These are phyloP conservation scores for Aspidoscelis tigris DNA, from an alignment of 2,113 vertebrate species.

Conservation along the genomic window DNA sequence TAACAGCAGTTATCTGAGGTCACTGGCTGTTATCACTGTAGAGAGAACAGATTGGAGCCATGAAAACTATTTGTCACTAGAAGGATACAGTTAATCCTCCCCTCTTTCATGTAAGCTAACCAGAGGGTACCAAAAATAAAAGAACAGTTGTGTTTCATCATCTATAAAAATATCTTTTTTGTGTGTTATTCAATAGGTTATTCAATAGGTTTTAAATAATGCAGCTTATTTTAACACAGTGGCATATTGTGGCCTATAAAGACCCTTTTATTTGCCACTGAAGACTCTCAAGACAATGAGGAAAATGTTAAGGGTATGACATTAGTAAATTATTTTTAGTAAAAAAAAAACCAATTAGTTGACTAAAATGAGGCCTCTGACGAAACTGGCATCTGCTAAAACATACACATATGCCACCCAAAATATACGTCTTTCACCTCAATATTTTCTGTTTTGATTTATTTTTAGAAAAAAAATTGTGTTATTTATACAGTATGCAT, in stretches of 20 bases:
- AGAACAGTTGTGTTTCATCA: slow-evolving; percentile 3
- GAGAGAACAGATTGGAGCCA: slow-evolving; percentile 31
- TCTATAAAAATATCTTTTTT: slow-evolving; percentile 40
- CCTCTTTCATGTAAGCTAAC: slow-evolving; percentile 58
- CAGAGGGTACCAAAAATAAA: slow-evolving; percentile 69
- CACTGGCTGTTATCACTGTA: slow-evolving; percentile 1
- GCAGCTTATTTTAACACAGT: accelerated
- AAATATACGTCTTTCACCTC: background rate
- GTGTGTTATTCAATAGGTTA: slow-evolving; percentile 2
- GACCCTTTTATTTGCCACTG: background rate
- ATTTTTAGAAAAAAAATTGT: background rate
- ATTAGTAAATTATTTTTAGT: background rate
- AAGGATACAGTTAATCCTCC: slow-evolving; percentile 74
- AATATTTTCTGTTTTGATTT: background rate
- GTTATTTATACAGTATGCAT: background rate
- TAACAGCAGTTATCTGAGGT: slow-evolving; percentile 57
- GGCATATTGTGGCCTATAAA: background rate
- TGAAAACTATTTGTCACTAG: slow-evolving; percentile 20
- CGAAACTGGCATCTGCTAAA: background rate
- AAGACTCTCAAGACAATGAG: background rate
- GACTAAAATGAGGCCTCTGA: background rate
- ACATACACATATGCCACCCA: background rate
- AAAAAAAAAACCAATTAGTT: background rate
- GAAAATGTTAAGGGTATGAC: background rate
- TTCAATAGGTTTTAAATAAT: background rate